Evolutionary conservation across 2,113 vertebrate genomes (phyloP), one percentile per base, ranked within the genome.

Genomic region (Chrysochloris asiatica): DNA sequence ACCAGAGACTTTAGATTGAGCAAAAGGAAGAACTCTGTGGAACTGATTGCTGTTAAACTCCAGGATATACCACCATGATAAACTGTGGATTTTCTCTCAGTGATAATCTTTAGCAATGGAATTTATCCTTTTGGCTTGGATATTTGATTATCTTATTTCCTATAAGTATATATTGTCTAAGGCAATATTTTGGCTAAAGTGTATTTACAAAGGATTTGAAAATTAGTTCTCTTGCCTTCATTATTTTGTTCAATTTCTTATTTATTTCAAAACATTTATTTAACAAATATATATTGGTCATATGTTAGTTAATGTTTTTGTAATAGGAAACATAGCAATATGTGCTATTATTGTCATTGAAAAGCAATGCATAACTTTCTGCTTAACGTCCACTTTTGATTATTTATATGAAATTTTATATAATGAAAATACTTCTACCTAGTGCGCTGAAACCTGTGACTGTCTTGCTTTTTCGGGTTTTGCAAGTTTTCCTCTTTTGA

Each of bases 321-420:
- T 71, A 85, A 28, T 85, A 71, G 56, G 56, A 88, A 91, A 33
- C 19, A n/a, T n/a, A 84, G 45, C 61, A 76, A 52, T 56, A 45
- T 36, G 4, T 63, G 54, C 69, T 63, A 3, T 87, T 61, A 73
- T 47, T 90, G 11, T 86, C 69, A 77, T 14, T 79, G 65, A 50
- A 83, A 86, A 93, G 19, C 56, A 84, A 73, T 50, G 38, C 4
- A 28, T 73, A 52, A 73, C 88, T 69, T 85, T 75, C 83, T 67
- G 33, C 83, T 67, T 67, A 47, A 48, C 45, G 28, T 88, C 76
- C 92, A 87, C 30, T 92, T 93, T 91, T 90, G 69, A 80, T 89
- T 75, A 88, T 81, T 85, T 85, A 48, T 75, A 45, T 59, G 26
- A n/a, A 50, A 21, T 77, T 79, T 86, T 38, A 59, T 41, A 26